Conservation (phyloP, 2,797 vertebrate genomes). For the Coregonus suidteri region DNA sequence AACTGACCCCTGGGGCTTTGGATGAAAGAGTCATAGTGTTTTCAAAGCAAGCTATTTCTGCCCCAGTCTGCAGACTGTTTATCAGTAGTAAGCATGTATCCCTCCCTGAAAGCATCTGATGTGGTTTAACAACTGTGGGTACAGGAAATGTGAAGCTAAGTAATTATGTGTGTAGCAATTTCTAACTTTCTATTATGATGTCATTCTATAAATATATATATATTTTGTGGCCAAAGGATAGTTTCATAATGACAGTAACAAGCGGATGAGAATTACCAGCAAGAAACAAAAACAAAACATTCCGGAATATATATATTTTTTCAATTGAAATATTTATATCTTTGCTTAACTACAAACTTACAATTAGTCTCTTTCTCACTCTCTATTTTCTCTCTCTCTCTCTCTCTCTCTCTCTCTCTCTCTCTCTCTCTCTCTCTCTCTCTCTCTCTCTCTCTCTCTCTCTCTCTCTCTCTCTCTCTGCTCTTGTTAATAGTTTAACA, state of each 20-base stretch:
- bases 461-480: constrained; percentile 38
- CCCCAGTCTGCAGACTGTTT: constrained; percentile 76
- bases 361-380: background rate
- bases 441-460: constrained; percentile 20
- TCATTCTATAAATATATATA: background rate
- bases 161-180: constrained; percentile 51
- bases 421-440: background rate
- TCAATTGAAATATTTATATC: background rate
- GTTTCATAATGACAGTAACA: background rate
- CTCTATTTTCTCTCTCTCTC: background rate
- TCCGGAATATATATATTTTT: background rate
- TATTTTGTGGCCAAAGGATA: background rate
- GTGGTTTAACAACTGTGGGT: constrained; percentile 68
- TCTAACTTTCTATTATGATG: constrained; percentile 1
- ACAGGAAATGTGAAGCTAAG: constrained; percentile 68
- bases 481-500: constrained; percentile 55
- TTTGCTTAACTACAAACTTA: background rate
- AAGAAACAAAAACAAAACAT: background rate
- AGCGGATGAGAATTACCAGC: background rate
- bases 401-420: constrained; percentile 26
- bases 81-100: constrained; percentile 69
- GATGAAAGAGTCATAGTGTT: constrained; percentile 40
- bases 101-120: constrained; percentile 70
- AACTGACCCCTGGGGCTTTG: constrained; percentile 12
- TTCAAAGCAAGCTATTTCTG: constrained; percentile 68